Percentiles rank a stretch among this genome's conserved stretches.
Evolutionary conservation across 2,888 invertebrate species (phyloP).

Genomic region (Teleiodes luculella): DNA sequence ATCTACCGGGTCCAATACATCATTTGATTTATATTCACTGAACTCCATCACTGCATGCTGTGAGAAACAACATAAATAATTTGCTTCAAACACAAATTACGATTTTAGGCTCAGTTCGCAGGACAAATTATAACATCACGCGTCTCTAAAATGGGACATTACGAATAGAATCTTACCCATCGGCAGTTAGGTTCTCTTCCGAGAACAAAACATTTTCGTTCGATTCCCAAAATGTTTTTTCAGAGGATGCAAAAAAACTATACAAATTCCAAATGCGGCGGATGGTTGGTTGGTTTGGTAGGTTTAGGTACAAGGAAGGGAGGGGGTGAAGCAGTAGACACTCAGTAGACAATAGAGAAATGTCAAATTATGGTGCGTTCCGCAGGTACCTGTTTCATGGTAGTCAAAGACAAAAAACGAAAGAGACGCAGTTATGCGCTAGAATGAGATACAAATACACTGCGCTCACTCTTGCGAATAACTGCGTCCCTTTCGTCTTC

Average conservation of each 20-base stretch:
- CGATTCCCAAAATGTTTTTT: constrained; percentile 11
- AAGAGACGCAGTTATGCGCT: no score
- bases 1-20: constrained; percentile 65
- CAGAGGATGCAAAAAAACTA: constrained; percentile 9
- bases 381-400: no score
- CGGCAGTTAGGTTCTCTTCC: constrained; percentile 69
- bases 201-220: constrained; percentile 73
- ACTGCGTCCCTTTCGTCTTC: no score
- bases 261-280: constrained; percentile 6
- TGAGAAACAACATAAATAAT: constrained; percentile 49
- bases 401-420: no score
- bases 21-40: constrained; percentile 64
- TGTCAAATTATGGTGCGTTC: constrained; percentile 3
- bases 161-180: constrained; percentile 58
- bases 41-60: constrained; percentile 76
- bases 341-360: no score
- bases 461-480: no score
- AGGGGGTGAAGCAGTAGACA: no score
- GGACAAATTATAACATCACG: constrained; percentile 18
- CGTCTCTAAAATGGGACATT: constrained; percentile 21
- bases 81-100: constrained; percentile 43
- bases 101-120: constrained; percentile 29
- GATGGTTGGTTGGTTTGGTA: not conserved
- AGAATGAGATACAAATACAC: no score
- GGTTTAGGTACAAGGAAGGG: no score